Evolutionary conservation across 2,113 vertebrate species (phyloP), one percentile per base, ranked within the genome.

Genomic region (Vidua chalybeata): DNA sequence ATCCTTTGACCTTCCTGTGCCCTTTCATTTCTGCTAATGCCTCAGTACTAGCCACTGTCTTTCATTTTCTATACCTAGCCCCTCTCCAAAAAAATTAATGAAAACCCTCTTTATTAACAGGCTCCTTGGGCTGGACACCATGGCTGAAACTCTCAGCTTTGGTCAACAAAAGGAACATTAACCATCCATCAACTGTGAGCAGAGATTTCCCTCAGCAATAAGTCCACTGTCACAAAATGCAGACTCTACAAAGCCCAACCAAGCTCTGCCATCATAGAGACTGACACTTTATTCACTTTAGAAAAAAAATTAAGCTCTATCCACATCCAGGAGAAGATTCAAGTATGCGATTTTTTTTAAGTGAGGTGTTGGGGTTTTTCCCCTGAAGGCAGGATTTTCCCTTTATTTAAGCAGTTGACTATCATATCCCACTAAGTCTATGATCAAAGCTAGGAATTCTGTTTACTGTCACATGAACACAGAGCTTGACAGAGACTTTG

Each of bases 101-200:
- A 77, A 75, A 67, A 46, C 1, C 7, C 7, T 49, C 12, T 54
- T 78, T 80, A 27, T 71, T 81, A 71, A 46, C 13, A 49, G 10
- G 35, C 2, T 62, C 8, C 11, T 33, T 63, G 9, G 24, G 27
- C 35, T 88, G 41, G 54, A 37, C 0, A 0, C n/a, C 6, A 27
- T 6, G 22, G 24, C n/a, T 78, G 35, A 81, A 74, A 55, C 22
- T 27, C 76, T 72, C 63, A 39, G 28, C 18, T 45, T 67, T 62
- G 13, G 13, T 59, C 43, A 90, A 13, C 39, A 75, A 55, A 22
- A 51, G 18, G 23, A 67, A 55, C 66, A 59, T 26, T 67, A 54
- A 69, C 11, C 0, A 0, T 33, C 39, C 48, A 21, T 71, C 46
- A 71, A 7, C 41, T 46, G 20, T 8, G 18, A 77, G 37, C n/a